Evolutionary conservation across 1,140 invertebrate species (phyloP).

Genomic region (Drosophila melanica): DNA sequence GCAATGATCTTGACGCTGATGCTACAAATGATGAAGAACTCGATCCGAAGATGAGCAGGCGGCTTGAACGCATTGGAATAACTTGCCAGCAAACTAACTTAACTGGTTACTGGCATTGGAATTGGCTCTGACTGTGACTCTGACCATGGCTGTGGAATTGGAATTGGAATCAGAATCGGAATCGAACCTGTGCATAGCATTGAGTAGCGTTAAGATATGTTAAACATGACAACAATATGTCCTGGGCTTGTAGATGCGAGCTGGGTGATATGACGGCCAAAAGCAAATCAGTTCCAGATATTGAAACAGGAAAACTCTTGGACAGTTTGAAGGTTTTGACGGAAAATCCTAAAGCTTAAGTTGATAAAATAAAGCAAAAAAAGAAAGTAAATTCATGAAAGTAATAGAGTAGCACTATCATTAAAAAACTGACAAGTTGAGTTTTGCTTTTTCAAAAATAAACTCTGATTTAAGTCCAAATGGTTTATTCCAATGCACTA

Average conservation of each 20-base stretch:
- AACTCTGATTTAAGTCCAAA: no score
- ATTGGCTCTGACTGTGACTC: background rate
- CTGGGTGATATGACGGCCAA: slow-evolving; percentile 29
- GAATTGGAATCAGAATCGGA: slow-evolving; percentile 35
- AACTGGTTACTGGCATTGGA: slow-evolving; percentile 28
- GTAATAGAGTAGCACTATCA: no score
- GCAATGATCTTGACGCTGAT: slow-evolving; percentile 84
- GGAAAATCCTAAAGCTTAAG: background rate
- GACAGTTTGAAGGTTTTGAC: background rate
- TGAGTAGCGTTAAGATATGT: slow-evolving; percentile 81
- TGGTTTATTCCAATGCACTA: no score
- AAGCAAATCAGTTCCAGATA: slow-evolving; percentile 2
- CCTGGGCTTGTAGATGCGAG: slow-evolving; percentile 54
- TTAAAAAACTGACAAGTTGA: no score
- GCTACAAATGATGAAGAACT: slow-evolving; percentile 84
- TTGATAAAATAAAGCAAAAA: no score
- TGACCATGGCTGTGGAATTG: slow-evolving; percentile 5
- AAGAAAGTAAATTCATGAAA: no score
- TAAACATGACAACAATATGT: slow-evolving; percentile 83
- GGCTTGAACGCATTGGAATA: slow-evolving; percentile 31
- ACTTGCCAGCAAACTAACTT: slow-evolving; percentile 21
- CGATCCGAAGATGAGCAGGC: slow-evolving; percentile 66
- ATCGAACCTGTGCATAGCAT: slow-evolving; percentile 56
- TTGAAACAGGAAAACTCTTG: background rate
- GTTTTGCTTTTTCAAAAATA: no score